These are phyloP conservation scores for Synanceia verrucosa DNA, from an alignment of 2,797 vertebrate genomes.

Conservation along the genomic window DNA sequence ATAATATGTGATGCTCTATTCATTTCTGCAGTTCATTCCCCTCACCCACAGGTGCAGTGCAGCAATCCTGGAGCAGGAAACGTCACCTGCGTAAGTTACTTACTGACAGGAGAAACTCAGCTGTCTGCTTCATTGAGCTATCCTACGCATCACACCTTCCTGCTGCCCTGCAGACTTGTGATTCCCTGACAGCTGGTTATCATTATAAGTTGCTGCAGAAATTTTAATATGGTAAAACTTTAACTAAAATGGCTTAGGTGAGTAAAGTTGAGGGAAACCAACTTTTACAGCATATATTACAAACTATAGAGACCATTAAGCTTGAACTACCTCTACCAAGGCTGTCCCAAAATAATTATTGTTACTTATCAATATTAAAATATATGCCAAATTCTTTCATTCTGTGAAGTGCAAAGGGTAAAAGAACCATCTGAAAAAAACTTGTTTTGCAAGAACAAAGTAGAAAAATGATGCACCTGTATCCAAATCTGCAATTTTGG, in stretches of 20 bases:
- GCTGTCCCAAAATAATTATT: too few relatives aligned
- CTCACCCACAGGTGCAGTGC: neutral
- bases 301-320: neutral
- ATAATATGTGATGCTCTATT: neutral
- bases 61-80: neutral
- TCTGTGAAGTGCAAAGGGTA: neutral
- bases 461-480: neutral
- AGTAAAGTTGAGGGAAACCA: neutral
- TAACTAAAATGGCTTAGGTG: neutral
- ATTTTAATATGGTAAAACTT: neutral
- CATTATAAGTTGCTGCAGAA: neutral
- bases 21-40: neutral
- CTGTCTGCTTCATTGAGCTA: constrained; percentile 15
- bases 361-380: neutral
- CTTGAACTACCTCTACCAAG: neutral
- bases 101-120: constrained; percentile 16
- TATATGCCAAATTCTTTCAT: neutral
- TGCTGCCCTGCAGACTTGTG: neutral
- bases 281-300: neutral
- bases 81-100: neutral
- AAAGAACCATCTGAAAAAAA: neutral
- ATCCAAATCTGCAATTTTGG: constrained; percentile 1
- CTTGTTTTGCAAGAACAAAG: neutral
- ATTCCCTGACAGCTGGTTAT: neutral
- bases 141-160: neutral